Conservation (phyloP, 2,888 invertebrate genomes). For the Apantesis nais region DNA sequence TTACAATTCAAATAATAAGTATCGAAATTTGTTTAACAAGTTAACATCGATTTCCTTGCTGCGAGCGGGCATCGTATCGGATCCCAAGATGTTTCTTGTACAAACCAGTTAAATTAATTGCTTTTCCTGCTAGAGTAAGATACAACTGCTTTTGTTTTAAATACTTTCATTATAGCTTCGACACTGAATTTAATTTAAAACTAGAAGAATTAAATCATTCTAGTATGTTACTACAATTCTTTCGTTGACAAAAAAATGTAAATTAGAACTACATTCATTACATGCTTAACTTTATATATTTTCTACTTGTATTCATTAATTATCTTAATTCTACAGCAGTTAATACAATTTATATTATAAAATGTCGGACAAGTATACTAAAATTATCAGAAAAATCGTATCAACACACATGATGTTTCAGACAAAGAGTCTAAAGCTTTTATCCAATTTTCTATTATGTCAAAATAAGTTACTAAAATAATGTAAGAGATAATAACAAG, state of each 20-base stretch:
- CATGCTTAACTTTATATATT: neutral
- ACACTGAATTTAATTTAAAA: constrained; percentile 45
- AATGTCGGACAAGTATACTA: neutral
- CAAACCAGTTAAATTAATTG: constrained; percentile 67
- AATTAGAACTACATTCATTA: neutral
- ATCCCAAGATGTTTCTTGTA: constrained; percentile 52
- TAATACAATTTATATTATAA: too few relatives aligned
- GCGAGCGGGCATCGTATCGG: constrained; percentile 42
- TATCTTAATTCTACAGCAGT: too few relatives aligned
- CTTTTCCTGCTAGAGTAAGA: constrained; percentile 51
- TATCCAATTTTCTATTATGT: neutral
- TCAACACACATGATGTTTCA: neutral
- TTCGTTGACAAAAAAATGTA: neutral
- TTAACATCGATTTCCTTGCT: constrained; percentile 44
- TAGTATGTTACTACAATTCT: neutral
- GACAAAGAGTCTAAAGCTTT: neutral
- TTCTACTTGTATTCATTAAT: neutral
- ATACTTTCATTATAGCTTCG: constrained; percentile 51
- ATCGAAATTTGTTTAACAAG: constrained; percentile 43
- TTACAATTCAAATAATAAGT: constrained; percentile 22
- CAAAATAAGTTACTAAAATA: neutral
- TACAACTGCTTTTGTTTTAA: constrained; percentile 51
- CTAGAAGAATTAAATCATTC: neutral
- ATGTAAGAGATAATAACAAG: constrained; percentile 37
- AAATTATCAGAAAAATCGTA: neutral